Evolutionary conservation across 2,113 vertebrate species (phyloP).

Genomic region (Chamaetylas fuelleborni): DNA sequence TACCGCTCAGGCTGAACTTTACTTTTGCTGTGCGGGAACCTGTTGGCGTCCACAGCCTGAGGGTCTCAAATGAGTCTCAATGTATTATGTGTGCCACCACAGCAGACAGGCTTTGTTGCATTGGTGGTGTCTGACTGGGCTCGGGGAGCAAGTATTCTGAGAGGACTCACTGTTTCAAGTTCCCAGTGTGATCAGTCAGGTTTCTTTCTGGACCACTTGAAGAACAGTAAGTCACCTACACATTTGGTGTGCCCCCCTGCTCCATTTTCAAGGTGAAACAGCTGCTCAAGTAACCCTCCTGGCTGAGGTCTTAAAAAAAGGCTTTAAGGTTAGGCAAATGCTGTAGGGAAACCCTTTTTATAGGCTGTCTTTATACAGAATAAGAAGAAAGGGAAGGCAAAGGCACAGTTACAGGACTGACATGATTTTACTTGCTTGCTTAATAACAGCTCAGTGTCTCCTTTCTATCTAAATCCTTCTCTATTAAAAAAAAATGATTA

Average conservation of each 20-base stretch:
- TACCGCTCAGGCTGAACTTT: neutral
- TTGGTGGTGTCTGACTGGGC: accelerated
- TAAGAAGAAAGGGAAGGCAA: neutral
- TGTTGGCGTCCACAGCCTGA: neutral
- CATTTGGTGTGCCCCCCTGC: neutral
- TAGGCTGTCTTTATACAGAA: neutral
- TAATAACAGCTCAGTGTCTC: neutral
- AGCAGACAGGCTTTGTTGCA: accelerated
- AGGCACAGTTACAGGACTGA: neutral
- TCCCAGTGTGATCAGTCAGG: neutral
- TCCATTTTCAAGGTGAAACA: neutral
- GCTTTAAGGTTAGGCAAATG: neutral
- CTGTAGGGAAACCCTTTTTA: neutral
- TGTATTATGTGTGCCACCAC: neutral
- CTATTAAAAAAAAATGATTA: neutral
- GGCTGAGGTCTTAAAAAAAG: neutral
- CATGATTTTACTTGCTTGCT: neutral
- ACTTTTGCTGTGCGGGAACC: neutral
- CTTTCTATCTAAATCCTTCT: neutral
- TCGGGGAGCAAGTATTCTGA: neutral
- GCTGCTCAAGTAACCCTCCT: neutral
- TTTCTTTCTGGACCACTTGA: neutral
- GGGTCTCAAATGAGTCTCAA: neutral
- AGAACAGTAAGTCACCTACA: neutral
- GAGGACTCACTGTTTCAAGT: neutral